phyloP scores from a whole-genome alignment of 2,888 invertebrate genomes.

The Achlya flavicornis region DNA sequence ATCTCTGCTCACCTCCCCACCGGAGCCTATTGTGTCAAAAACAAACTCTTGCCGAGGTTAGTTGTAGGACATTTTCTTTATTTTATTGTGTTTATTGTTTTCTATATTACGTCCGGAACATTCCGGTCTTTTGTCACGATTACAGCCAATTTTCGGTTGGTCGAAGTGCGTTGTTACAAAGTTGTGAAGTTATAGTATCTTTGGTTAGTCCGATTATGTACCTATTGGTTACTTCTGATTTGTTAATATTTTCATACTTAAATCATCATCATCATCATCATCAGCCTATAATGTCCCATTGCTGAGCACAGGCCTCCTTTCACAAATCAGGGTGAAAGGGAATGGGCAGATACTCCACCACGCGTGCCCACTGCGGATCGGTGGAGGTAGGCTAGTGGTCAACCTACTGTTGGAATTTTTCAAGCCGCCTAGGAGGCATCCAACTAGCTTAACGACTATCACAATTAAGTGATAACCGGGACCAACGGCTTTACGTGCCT shows the following conservation, averaged over 20 bases:
- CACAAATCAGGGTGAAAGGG: too few species aligned
- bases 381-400: too few species aligned
- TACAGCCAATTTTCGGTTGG: constrained; percentile 21
- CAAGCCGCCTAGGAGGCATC: too few species aligned
- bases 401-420: too few species aligned
- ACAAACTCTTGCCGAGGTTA: constrained; percentile 35
- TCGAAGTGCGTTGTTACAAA: background rate
- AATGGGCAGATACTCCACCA: too few species aligned
- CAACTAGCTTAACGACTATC: too few species aligned
- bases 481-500: too few species aligned
- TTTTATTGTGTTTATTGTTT: constrained; percentile 41
- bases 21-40: constrained; percentile 38
- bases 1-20: constrained; percentile 16
- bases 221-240: background rate
- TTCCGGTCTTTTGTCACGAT: constrained; percentile 30
- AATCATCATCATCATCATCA: too few species aligned
- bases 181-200: background rate
- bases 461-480: too few species aligned
- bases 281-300: too few species aligned
- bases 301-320: too few species aligned
- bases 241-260: background rate
- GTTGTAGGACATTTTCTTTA: constrained; percentile 42
- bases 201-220: background rate
- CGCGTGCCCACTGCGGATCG: too few species aligned
- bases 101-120: constrained; percentile 22